Evolutionary conservation across 2,888 invertebrate genomes (phyloP), one percentile per base, ranked within the genome.

Genomic region (Polymixis flavicincta): DNA sequence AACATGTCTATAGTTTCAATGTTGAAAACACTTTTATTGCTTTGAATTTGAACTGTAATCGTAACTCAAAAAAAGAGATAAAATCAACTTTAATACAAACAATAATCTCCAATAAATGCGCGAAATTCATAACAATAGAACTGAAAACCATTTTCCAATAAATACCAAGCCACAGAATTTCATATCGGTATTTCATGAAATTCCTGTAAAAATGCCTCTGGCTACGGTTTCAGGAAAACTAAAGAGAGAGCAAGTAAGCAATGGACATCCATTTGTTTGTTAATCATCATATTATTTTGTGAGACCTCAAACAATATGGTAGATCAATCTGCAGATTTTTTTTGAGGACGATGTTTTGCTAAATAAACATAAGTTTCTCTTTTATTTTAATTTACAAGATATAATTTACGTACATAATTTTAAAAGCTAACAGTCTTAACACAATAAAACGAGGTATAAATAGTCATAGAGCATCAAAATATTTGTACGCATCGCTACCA

Each of bases 121-220:
- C n/a, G n/a, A 59, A 57, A 70, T 64, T 73, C 48, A 50, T 48
- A 66, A 65, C 52, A 64, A 42, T 2, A 64, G 42, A 65, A 63
- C 50, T 13, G 22, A 57, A 66, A 71, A 66, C 25, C 5, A 37
- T 66, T 71, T 50, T 61, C 37, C 9, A 54, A 61, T 65, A 61
- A 54, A 61, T 65, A 61, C 55, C 37, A 19, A 32, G 42, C 37
- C 48, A 61, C 32, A 25, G n/a, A 66, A 54, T 7, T 48, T 50
- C 19, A 52, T 60, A 45, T 52, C 42, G 19, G 59, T 37, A 52
- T 71, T 54, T 71, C 13, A 68, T 72, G 17, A 68, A 76, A 76
- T 71, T 66, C 74, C 52, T 50, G 48, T 48, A 14, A 70, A 71
- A 83, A 68, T 71, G 2, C 32, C 8, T 48, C 13, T 32, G 54